Percentiles rank a stretch among this genome's conserved stretches.
These are phyloP conservation scores for Notocelia uddmanniana DNA, from an alignment of 2,888 invertebrate genomes.

Conservation along the genomic window DNA sequence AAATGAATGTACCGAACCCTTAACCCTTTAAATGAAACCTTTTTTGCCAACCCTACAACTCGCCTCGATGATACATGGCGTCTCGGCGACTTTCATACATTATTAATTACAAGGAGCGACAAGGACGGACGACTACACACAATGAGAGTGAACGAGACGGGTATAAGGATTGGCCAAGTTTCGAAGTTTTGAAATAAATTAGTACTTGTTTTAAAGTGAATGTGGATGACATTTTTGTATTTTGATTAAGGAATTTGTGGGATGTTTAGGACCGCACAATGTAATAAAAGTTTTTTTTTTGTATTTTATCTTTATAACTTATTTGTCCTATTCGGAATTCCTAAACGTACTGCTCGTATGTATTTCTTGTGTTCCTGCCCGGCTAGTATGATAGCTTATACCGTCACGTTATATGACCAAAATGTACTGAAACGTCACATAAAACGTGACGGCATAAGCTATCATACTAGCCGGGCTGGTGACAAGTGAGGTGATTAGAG, in stretches of 20 bases:
- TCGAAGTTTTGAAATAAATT: constrained; percentile 43
- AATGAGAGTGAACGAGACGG: constrained; percentile 59
- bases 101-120: constrained; percentile 70
- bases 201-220: constrained; percentile 31
- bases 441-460: too few species aligned
- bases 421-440: too few species aligned
- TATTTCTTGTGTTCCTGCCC: too few species aligned
- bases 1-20: constrained; percentile 35
- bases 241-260: constrained; percentile 34
- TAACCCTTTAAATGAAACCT: constrained; percentile 55
- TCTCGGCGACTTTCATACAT: constrained; percentile 76
- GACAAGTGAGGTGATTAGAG: too few species aligned
- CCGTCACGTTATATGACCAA: too few species aligned
- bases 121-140: constrained; percentile 37
- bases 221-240: constrained; percentile 43
- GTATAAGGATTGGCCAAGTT: constrained; percentile 39
- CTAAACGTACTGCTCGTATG: too few species aligned
- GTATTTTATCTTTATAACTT: too few species aligned
- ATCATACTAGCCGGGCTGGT: too few species aligned
- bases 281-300: not conserved
- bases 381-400: too few species aligned
- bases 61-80: constrained; percentile 72
- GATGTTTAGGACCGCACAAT: constrained; percentile 5
- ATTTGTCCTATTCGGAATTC: too few species aligned
- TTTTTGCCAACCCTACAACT: constrained; percentile 67